Percentiles rank a stretch among this genome's conserved stretches.
These are phyloP conservation scores for Chrysochloris asiatica DNA, from an alignment of 2,113 vertebrate genomes.

Conservation along the genomic window DNA sequence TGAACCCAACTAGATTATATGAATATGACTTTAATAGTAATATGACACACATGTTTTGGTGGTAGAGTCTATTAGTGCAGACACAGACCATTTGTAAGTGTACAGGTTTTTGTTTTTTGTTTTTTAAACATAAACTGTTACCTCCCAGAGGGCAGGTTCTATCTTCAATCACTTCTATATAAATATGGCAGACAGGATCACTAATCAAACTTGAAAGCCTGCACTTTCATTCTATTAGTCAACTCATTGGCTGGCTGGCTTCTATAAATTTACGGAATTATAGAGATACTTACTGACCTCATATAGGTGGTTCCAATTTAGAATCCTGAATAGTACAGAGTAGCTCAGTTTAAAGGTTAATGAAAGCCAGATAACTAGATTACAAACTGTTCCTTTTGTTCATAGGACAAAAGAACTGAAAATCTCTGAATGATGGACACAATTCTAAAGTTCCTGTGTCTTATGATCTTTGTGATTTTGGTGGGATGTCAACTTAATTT, in stretches of 20 bases:
- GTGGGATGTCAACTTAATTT: neutral
- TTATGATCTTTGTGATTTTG: slow-evolving; percentile 15
- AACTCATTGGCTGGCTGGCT: neutral
- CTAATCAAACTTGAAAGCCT: neutral
- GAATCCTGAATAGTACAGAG: neutral
- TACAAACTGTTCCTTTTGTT: neutral
- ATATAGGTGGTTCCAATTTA: neutral
- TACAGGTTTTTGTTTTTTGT: neutral
- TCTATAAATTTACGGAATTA: neutral
- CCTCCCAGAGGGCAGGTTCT: neutral
- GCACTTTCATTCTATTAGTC: neutral
- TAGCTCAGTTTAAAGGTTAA: neutral
- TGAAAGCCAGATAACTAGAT: neutral
- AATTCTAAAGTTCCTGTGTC: neutral
- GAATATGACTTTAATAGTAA: slow-evolving; percentile 20
- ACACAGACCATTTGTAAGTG: neutral
- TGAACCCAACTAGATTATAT: neutral
- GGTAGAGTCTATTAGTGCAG: neutral
- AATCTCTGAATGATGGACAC: slow-evolving; percentile 2
- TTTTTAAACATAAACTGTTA: neutral
- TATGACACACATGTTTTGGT: neutral
- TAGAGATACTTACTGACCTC: neutral
- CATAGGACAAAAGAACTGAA: neutral
- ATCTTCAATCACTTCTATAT: neutral
- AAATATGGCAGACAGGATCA: neutral